A percentile compares a stretch with the other conserved stretches of the same genome.
Conservation (phyloP, 1,140 invertebrate species). For the Lanistes nyassanus region DNA sequence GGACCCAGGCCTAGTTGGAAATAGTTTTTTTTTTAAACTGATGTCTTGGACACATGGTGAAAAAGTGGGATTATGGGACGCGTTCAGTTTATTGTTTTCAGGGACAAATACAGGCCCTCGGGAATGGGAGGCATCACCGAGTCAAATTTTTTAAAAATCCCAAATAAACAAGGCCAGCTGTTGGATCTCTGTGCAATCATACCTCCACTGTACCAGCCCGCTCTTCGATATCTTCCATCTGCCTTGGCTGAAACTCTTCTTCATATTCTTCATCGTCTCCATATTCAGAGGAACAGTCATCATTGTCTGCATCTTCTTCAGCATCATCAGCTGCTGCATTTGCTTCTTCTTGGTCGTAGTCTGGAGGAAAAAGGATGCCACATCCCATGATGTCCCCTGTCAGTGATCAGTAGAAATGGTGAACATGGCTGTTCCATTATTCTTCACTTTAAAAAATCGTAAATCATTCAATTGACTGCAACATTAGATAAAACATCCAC, state of each 20-base stretch:
- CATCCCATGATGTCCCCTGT: constrained; percentile 72
- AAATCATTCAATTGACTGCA: not conserved
- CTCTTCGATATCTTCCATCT: constrained; percentile 26
- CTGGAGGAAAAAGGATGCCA: constrained; percentile 72
- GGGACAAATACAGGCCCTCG: no score
- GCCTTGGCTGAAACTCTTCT: constrained; percentile 54
- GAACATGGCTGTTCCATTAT: no score
- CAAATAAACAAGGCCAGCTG: no score
- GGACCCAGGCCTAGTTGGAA: no score
- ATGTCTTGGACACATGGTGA: no score
- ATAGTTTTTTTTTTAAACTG: no score
- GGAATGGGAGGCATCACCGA: no score
- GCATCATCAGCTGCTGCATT: constrained; percentile 56
- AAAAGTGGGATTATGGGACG: no score
- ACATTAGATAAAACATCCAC: not conserved
- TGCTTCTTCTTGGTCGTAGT: constrained; percentile 67
- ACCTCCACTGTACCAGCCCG: not conserved
- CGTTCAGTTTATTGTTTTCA: no score
- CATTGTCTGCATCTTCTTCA: constrained; percentile 52
- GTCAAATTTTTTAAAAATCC: no score
- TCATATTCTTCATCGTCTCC: constrained; percentile 58
- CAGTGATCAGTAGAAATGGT: constrained; percentile 2
- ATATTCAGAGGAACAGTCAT: constrained; percentile 41
- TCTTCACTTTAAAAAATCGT: no score
- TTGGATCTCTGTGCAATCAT: no score